Evolutionary conservation across 2,888 invertebrate genomes (phyloP), one percentile per base, ranked within the genome.

Genomic region (Antheraea yamamai): DNA sequence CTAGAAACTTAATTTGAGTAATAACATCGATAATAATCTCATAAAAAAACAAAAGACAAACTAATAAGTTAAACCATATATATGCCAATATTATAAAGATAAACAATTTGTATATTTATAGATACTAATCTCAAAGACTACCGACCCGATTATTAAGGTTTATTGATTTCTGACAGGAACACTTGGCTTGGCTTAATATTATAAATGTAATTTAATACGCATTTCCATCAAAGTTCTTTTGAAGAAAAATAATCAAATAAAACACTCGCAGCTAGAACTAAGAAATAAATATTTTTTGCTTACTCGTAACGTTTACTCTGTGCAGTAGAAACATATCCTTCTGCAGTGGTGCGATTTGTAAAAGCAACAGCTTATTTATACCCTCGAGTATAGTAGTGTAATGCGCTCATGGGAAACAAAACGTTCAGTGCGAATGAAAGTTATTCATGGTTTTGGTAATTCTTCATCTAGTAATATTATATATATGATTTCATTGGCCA

Each of bases 321-420:
- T 73, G 73, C 64, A 72, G 20, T n/a, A 8, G 58, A 61, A 61
- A n/a, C 3, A 30, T n/a, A n/a, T 61, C 23, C 58, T 23, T 20
- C 23, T 61, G 23, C 30, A 61, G 23, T 61, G 64, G 61, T 61
- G 47, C 73, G 61, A 73, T 73, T 73, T 64, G 73, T 73, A 64
- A 73, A 73, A 73, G 47, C 73, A 61, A 39, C 35, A 61, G 39
- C 39, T 39, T 18, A 61, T 61, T 61, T 20, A 61, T 61, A 61
- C 58, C 58, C 58, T n/a, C 23, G n/a, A 61, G 58, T n/a, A 47
- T 47, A 47, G 10, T 7, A n/a, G 26, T 26, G 47, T 18, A 73
- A 14, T 23, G 39, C 10, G 39, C 39, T 39, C 61, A 16, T 35
- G 64, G 58, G 73, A 39, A 35, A 58, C 20, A n/a, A 47, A 47